Conservation (phyloP, 2,113 vertebrate species). For the Seriola rivoliana region DNA sequence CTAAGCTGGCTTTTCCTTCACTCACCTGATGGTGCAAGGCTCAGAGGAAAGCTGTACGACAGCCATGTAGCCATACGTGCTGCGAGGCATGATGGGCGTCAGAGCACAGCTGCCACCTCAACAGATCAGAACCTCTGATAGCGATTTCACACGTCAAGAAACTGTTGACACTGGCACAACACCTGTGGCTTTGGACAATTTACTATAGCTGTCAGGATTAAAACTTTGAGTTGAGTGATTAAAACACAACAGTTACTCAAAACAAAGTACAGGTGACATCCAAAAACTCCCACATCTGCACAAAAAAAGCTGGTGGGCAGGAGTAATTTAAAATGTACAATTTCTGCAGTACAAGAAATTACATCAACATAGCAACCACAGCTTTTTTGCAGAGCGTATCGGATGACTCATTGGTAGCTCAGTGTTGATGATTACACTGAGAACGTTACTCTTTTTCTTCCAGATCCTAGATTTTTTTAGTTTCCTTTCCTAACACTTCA, state of each 20-base stretch:
- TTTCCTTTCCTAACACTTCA: background rate
- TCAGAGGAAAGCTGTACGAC: slow-evolving; percentile 40
- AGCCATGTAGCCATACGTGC: background rate
- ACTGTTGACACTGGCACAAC: slow-evolving; percentile 8
- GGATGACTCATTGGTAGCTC: no score
- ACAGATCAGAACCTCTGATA: slow-evolving; percentile 16
- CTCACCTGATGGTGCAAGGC: slow-evolving; percentile 45
- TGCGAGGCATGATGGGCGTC: slow-evolving; percentile 2
- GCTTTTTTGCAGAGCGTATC: no score
- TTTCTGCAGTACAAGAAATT: no score
- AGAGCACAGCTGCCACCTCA: slow-evolving; percentile 47
- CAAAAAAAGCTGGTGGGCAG: background rate
- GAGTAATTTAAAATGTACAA: no score
- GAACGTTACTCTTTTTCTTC: no score
- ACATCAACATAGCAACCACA: no score
- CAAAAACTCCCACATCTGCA: background rate
- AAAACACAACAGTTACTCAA: background rate
- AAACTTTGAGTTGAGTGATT: background rate
- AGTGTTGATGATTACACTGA: no score
- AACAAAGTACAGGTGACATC: background rate
- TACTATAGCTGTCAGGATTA: background rate
- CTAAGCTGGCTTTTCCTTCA: slow-evolving; percentile 47
- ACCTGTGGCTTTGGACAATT: slow-evolving; percentile 24
- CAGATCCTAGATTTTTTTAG: no score
- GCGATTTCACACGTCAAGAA: background rate